Base-by-base conservation (phyloP, 1,140 invertebrate species). In the Penaeus vannamei region DNA sequence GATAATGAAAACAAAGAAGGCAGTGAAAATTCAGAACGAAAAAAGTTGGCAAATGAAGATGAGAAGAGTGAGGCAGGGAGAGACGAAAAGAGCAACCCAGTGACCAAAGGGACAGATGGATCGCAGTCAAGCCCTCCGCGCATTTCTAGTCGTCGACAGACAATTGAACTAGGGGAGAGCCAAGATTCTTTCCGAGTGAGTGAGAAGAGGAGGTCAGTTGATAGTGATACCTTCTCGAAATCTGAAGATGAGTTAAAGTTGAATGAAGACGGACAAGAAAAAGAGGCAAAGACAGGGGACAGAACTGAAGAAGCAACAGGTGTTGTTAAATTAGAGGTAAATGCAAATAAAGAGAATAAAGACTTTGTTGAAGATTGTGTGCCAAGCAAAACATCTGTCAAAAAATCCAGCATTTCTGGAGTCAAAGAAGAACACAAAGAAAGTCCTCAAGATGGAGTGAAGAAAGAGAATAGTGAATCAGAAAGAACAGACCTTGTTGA, bases 131-230 rank as follows among this genome's bases (percentile, higher is more conserved):
- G 53, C 2, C 84, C 84, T 2, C 29, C 62, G 1, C 22, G 87
- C 17, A 86, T 90, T 29, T 69, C 90, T 8, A 85, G 86, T 4
- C 66, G 90, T 22, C 36, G 90, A 59, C 85, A 84, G n/a, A 90
- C 90, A 20, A 90, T 90, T 80, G 90, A 90, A 64, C 77, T 90
- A 22, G 90, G 90, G 4, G 90, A 90, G 76, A 88, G 90, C n/a
- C 90, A 88, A 66, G 90, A 90, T 60, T 90, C 86, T 4, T 90
- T 90, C 46, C 62, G 90, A 46, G 85, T 90, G 29, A 61, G 80
- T 59, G 85, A 87, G 42, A 90, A 86, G 82, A 81, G 89, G 26
- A 86, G 81, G 60, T 90, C 89, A 10, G 29, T 80, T 29, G 89
- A 86, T 29, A 89, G 87, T 79, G 82, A 89, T 60, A 89, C 82